These are phyloP conservation scores for Hetaerina titia DNA, from an alignment of 2,888 invertebrate species.

Conservation along the genomic window DNA sequence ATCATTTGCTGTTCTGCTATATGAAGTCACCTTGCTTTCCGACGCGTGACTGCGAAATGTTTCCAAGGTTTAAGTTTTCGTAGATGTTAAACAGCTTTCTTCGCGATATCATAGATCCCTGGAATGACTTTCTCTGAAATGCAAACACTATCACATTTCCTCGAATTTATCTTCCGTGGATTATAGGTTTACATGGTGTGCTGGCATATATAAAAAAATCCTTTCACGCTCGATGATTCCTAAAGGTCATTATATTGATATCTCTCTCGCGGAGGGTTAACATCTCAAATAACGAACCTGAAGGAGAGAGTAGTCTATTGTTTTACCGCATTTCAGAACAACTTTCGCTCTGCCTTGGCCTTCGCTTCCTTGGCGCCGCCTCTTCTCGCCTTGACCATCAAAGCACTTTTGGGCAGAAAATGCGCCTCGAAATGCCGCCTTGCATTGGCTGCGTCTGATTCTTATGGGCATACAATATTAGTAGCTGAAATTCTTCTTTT, in stretches of 20 bases:
- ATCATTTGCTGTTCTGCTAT: too few relatives aligned
- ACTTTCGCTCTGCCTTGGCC: slow-evolving; percentile 14
- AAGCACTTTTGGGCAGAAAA: too few relatives aligned
- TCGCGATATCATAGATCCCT: neutral
- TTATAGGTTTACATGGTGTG: neutral
- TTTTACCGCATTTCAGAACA: neutral
- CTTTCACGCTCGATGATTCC: neutral
- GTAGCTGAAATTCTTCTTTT: too few relatives aligned
- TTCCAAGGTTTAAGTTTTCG: neutral
- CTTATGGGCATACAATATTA: too few relatives aligned
- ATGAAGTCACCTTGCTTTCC: neutral
- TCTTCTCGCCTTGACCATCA: too few relatives aligned
- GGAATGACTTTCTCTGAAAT: neutral
- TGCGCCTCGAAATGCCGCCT: too few relatives aligned
- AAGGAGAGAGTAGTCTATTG: neutral
- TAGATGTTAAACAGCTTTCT: neutral
- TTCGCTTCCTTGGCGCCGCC: neutral
- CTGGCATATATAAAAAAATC: neutral
- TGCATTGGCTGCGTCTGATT: too few relatives aligned
- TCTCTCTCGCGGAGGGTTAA: neutral
- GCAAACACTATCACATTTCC: neutral
- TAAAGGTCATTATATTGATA: neutral
- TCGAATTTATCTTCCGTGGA: neutral
- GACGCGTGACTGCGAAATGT: neutral
- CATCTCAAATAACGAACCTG: neutral